Evolutionary conservation across 2,113 vertebrate species (phyloP), one percentile per base, ranked within the genome.

Genomic region (Corydoras maculifer): DNA sequence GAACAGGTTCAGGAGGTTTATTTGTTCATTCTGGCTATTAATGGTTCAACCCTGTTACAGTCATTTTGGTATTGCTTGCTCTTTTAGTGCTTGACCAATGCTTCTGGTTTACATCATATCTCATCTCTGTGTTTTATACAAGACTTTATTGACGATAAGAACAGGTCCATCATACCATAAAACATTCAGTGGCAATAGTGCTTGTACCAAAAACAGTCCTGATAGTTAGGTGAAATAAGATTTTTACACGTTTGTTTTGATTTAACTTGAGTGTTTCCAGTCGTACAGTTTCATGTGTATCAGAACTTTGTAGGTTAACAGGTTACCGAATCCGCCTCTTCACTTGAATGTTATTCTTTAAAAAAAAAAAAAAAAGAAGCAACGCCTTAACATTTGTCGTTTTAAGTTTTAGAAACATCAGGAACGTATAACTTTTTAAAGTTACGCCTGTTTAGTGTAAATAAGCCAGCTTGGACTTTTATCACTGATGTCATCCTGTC

Each of bases 261-360:
- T 53, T 53, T 10, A 51, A 25, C 18, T 25, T 25, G 18, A 43
- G 35, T 43, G 35, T 43, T 69, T 53, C 14, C 31, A 55, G 30
- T 78, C 59, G 50, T 78, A 62, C 30, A 68, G 65, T 70, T 64
- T 75, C 15, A 50, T 60, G 58, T 65, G 67, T 67, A 69, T 57
- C 29, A 50, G 5, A 50, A 51, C 6, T 2, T 13, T 59, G 3
- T 8, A 68, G 31, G 76, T 71, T 75, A 50, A 48, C 35, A 43
- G 30, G 51, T 63, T 32, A 57, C 58, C 55, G n/a, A 13, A 58
- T 35, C 10, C 51, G 53, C 50, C 70, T 75, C 57, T 54, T 15
- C 53, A 68, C 63, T 68, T 65, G 73, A 75, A 78, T 78, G 73
- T 78, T 75, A 9, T 43, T 53, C 55, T 51, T 73, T 58, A 66